phyloP scores from a whole-genome alignment of 2,797 vertebrate genomes.

The Florisuga fusca region DNA sequence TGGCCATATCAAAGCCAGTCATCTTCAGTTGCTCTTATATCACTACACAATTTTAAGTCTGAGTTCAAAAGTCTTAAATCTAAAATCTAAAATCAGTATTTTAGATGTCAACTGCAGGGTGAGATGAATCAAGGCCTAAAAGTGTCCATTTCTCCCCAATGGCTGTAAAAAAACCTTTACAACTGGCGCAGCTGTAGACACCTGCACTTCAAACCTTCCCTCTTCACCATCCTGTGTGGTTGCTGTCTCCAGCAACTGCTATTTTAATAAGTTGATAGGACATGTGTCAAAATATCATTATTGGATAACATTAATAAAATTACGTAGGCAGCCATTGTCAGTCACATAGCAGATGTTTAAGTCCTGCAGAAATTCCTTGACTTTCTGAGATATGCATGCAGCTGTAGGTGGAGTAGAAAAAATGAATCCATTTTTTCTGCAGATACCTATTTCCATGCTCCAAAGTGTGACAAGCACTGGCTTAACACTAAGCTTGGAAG shows the following conservation, averaged over 20 bases:
- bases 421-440: not conserved
- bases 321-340: not conserved
- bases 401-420: not conserved
- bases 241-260: not conserved
- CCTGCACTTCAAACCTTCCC: not conserved
- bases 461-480: not conserved
- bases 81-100: not conserved
- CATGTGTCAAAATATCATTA: conserved; percentile 6
- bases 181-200: not conserved
- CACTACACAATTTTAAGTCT: not conserved
- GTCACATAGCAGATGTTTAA: conserved; percentile 6
- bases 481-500: not conserved
- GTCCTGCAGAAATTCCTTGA: not conserved
- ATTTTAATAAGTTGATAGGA: not conserved
- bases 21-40: not conserved
- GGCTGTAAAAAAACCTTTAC: not conserved
- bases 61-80: not conserved
- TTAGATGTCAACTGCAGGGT: not conserved
- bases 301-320: not conserved
- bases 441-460: not conserved
- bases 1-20: not conserved
- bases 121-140: not conserved
- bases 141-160: not conserved
- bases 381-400: not conserved
- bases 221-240: not conserved